A percentile compares a stretch with the other conserved stretches of the same genome.
Conservation (phyloP, 2,113 vertebrate genomes). For the Strix uralensis region DNA sequence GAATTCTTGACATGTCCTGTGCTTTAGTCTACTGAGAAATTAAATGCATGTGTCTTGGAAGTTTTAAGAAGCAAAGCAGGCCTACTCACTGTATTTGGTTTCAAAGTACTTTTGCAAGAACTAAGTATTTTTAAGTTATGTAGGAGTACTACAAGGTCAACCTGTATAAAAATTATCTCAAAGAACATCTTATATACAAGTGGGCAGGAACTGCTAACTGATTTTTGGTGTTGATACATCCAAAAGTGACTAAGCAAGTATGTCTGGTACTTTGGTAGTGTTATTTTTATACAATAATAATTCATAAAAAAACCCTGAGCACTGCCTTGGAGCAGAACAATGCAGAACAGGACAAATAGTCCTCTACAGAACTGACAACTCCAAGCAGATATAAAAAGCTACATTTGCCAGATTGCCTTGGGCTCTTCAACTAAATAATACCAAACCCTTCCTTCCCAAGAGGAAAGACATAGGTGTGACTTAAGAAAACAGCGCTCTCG, state of each 20-base stretch:
- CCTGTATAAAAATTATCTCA: neutral
- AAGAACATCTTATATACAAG: neutral
- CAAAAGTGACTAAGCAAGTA: conserved; percentile 2
- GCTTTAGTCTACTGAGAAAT: neutral
- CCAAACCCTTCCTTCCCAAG: neutral
- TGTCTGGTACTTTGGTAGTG: neutral
- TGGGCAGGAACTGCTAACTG: neutral
- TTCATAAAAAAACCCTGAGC: neutral
- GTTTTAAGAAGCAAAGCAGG: neutral
- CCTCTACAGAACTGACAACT: neutral
- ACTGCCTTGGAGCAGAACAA: neutral
- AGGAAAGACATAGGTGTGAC: neutral
- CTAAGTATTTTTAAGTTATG: neutral
- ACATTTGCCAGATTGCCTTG: neutral
- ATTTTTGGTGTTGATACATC: neutral
- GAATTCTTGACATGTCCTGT: neutral
- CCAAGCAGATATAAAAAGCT: neutral
- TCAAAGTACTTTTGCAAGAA: neutral
- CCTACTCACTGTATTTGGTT: neutral
- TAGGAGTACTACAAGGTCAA: conserved; percentile 20
- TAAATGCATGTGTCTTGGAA: neutral
- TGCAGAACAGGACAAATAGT: neutral
- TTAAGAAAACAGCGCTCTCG: neutral
- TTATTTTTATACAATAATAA: neutral
- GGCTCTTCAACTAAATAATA: neutral